Percentiles rank a stretch among this genome's conserved stretches.
phyloP scores from a whole-genome alignment of 2,888 invertebrate species.

The Phymatocera aterrima region DNA sequence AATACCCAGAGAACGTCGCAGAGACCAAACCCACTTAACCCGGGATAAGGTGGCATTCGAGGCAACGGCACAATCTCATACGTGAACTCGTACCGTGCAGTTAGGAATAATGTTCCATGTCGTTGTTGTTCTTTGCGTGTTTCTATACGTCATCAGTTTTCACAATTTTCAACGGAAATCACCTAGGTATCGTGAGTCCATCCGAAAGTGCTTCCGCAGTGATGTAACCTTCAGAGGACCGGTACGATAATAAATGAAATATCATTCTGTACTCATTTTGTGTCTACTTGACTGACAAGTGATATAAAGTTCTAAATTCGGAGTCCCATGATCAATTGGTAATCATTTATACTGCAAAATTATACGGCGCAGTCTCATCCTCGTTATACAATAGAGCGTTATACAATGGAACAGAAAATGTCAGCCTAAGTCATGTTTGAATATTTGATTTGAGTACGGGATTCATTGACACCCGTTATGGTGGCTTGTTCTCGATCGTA shows the following conservation, averaged over 20 bases:
- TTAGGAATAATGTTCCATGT: slow-evolving; percentile 40
- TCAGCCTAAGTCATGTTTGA: not conserved
- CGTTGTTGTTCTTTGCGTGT: slow-evolving; percentile 50
- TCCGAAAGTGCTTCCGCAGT: slow-evolving; percentile 1
- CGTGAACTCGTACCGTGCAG: slow-evolving; percentile 35
- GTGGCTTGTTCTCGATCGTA: not conserved
- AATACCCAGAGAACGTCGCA: slow-evolving; percentile 41
- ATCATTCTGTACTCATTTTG: not conserved
- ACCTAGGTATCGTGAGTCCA: slow-evolving; percentile 2
- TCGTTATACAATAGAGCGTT: too few relatives aligned
- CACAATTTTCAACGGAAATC: slow-evolving; percentile 11
- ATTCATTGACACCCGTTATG: not conserved
- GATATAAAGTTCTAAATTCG: too few relatives aligned
- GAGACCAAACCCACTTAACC: slow-evolving; percentile 35
- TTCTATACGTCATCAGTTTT: slow-evolving; percentile 51
- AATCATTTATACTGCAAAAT: too few relatives aligned
- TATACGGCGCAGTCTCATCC: too few relatives aligned
- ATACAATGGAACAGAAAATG: not conserved
- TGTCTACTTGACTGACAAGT: not conserved
- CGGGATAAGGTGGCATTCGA: slow-evolving; percentile 15
- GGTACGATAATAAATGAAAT: slow-evolving; percentile 5
- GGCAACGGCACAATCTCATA: slow-evolving; percentile 39
- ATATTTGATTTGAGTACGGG: not conserved
- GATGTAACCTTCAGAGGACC: not conserved
- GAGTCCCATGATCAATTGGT: too few relatives aligned